Evolutionary conservation across 2,888 invertebrate genomes (phyloP).

Genomic region (Epinotia bilunana): DNA sequence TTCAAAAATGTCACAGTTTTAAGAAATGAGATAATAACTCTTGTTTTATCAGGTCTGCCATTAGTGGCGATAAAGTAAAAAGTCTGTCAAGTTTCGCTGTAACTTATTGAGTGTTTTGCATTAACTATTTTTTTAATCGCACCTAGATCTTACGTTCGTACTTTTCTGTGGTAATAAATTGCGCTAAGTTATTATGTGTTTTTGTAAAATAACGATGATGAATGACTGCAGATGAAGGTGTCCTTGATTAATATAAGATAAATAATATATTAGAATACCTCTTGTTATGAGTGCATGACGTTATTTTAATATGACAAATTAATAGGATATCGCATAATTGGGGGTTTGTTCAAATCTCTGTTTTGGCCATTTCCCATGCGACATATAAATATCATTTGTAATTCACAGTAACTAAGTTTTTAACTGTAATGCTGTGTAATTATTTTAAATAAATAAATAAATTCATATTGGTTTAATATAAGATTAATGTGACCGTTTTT

Average conservation of each 20-base stretch:
- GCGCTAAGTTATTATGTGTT: background rate
- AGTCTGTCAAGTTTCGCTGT: slow-evolving; percentile 30
- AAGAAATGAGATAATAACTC: slow-evolving; percentile 33
- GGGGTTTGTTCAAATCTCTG: too few relatives aligned
- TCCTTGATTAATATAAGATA: background rate
- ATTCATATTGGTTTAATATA: too few relatives aligned
- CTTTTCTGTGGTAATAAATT: slow-evolving; percentile 9
- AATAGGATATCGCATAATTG: background rate
- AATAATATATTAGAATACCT: background rate
- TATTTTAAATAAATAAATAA: too few relatives aligned
- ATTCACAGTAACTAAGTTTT: too few relatives aligned
- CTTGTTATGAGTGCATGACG: background rate
- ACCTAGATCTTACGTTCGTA: slow-evolving; percentile 5
- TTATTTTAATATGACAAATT: background rate
- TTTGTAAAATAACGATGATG: background rate
- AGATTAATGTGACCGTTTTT: too few relatives aligned
- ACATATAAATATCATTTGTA: too few relatives aligned
- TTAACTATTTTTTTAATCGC: slow-evolving; percentile 22
- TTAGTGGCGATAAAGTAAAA: slow-evolving; percentile 35
- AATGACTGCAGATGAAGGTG: background rate
- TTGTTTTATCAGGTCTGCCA: slow-evolving; percentile 36
- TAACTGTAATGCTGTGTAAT: too few relatives aligned
- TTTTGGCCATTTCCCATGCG: too few relatives aligned
- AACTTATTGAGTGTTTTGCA: slow-evolving; percentile 30
- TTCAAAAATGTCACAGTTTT: slow-evolving; percentile 31